Conservation (phyloP, 2,797 vertebrate species). For the Enteromius anoplus region DNA sequence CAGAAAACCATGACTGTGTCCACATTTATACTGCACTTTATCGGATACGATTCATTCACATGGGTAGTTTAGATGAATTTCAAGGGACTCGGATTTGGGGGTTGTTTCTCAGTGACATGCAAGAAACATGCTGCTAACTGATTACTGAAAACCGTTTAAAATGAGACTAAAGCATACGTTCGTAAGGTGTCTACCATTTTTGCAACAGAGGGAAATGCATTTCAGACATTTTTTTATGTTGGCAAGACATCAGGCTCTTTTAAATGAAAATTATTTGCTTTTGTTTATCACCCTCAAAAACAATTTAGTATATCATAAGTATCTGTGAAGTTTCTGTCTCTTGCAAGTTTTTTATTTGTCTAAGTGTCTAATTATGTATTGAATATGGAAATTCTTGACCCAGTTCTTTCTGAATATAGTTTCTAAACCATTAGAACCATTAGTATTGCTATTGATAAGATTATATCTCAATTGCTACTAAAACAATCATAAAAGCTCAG, state of each 20-base stretch:
- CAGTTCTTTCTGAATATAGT: neutral
- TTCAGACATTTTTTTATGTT: neutral
- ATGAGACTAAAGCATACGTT: constrained; percentile 35
- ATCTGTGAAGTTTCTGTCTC: neutral
- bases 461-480: neutral
- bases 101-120: neutral
- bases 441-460: neutral
- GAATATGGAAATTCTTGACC: neutral
- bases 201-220: neutral
- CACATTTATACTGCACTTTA: constrained; percentile 36
- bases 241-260: neutral
- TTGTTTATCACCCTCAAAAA: neutral
- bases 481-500: neutral
- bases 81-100: neutral
- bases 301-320: too few species aligned
- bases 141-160: constrained; percentile 29
- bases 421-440: neutral
- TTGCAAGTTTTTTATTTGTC: neutral
- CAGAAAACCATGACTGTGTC: neutral
- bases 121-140: constrained; percentile 5
- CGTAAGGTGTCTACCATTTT: constrained; percentile 32
- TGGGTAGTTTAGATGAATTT: constrained; percentile 10
- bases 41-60: neutral
- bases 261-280: too few species aligned
- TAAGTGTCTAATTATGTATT: neutral